These are phyloP conservation scores for Charaxes varanes DNA, from an alignment of 1,140 invertebrate genomes.

Conservation along the genomic window DNA sequence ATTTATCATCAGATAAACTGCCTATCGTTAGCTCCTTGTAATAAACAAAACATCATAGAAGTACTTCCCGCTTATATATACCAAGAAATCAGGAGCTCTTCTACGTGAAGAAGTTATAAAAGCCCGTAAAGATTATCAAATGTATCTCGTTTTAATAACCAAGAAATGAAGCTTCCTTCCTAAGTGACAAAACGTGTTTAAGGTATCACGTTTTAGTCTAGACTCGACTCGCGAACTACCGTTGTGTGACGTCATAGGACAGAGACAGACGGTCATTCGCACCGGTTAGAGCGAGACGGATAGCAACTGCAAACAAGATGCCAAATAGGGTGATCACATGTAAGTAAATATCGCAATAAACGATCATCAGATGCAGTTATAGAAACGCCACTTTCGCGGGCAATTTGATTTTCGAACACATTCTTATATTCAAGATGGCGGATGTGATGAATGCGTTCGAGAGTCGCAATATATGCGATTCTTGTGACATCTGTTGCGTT, in stretches of 20 bases:
- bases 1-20: too few species aligned
- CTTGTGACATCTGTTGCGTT: too few species aligned
- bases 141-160: not conserved
- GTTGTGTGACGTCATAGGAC: conserved; percentile 51
- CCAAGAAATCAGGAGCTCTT: not conserved
- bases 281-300: conserved; percentile 22
- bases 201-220: conserved; percentile 20
- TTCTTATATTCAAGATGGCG: conserved; percentile 30
- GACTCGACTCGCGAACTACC: conserved; percentile 30
- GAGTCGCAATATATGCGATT: conserved; percentile 22
- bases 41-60: too few species aligned
- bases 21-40: too few species aligned
- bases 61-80: too few species aligned
- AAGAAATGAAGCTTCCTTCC: not conserved
- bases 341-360: conserved; percentile 54
- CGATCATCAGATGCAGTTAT: conserved; percentile 26
- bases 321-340: conserved; percentile 59
- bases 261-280: conserved; percentile 20
- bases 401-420: conserved; percentile 34
- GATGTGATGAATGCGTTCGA: conserved; percentile 22
- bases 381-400: conserved; percentile 28
- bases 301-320: conserved; percentile 44
- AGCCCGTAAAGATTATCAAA: not conserved
- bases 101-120: not conserved
- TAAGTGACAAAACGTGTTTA: conserved; percentile 16